phyloP scores from a whole-genome alignment of 2,113 vertebrate species.

The Phainopepla nitens region DNA sequence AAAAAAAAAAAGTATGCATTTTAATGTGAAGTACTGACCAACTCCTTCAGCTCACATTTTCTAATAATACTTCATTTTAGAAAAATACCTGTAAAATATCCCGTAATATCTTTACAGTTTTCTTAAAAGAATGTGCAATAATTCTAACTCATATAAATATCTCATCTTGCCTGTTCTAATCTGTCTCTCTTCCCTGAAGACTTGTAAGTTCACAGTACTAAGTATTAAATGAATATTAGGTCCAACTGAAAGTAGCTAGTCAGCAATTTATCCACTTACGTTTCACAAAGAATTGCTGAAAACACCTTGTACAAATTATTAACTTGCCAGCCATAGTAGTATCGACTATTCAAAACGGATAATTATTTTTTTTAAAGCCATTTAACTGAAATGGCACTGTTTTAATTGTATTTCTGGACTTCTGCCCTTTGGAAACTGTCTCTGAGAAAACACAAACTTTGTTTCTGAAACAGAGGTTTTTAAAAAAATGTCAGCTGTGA shows the following conservation, averaged over 20 bases:
- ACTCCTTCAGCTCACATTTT: neutral
- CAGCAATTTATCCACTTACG: neutral
- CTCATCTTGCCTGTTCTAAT: neutral
- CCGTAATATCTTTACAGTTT: neutral
- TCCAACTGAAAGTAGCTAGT: neutral
- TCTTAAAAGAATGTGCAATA: neutral
- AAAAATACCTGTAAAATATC: neutral
- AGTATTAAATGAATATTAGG: neutral
- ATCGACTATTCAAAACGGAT: neutral
- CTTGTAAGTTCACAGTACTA: neutral
- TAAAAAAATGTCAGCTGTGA: neutral
- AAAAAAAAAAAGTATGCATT: neutral
- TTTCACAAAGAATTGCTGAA: neutral
- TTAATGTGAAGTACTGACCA: neutral
- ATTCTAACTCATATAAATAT: neutral
- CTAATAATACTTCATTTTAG: neutral
- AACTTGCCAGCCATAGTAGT: neutral
- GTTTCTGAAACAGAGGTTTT: neutral
- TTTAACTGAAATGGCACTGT: neutral
- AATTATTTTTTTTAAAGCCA: neutral
- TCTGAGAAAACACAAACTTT: neutral
- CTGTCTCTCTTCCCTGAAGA: neutral
- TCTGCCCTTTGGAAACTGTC: neutral
- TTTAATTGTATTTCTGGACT: neutral
- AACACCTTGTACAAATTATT: neutral